Base-by-base conservation (phyloP, 2,888 invertebrate genomes). In the Eulithis prunata region DNA sequence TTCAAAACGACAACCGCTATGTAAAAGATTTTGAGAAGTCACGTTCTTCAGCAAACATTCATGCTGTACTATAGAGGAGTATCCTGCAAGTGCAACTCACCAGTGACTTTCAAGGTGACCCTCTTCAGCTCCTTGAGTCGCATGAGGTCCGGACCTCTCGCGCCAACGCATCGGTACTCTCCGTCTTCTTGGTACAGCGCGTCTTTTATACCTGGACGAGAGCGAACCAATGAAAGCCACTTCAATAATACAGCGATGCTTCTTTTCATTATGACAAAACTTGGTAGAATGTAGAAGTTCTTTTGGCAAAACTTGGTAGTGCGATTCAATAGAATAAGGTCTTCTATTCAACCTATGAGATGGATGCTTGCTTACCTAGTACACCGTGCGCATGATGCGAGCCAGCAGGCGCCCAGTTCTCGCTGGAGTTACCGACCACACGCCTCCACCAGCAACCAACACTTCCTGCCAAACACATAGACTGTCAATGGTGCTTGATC, bases 131-230 rank as follows among this genome's bases (percentile, higher is more conserved):
- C 92, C 4, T 84, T 73, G 52, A 92, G 76, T 0, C 88, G 82
- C 78, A 82, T 79, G 53, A 87, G 80, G 63, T 91, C 91, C 0
- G 88, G 83, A 0, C 83, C 89, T 1, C 88, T 82, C 28, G 91
- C 88, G 0, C 93, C 95, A 43, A 96, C 95, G 84, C 97, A 97
- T 46, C 96, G 94, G 84, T 97, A 96, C 84, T 96, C 96, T 0
- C 96, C 96, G 4, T 95, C 96, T 75, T 96, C 96, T 79, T 96
- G 96, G 83, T 96, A 96, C 59, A 96, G 84, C 36, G 96, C 96
- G 64, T 95, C 95, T 72, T 95, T 95, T 64, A 96, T 89, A 76
- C 89, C 91, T 90, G 74, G 4, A 52, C 11, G 4, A 28, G 41
- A 56, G 4, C 36, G 32, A 32, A 32, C 1, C 1, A 32, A 6